Percentiles rank a stretch among this genome's conserved stretches.
Evolutionary conservation across 1,140 invertebrate species (phyloP).

Genomic region (Ditylenchus dipsaci): DNA sequence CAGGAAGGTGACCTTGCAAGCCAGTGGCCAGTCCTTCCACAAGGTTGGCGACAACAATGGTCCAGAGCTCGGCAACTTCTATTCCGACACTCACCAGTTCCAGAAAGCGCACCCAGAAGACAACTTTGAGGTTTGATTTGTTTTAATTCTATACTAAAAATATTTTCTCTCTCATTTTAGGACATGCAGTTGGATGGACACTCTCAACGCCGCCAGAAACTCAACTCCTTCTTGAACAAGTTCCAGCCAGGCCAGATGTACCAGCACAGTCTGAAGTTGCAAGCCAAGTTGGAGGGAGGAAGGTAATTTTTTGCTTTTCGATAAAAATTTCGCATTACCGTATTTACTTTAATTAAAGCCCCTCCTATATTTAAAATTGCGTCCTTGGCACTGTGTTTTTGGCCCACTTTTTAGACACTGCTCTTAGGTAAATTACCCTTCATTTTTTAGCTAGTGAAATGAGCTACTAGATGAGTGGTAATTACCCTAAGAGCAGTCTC

Average conservation of each 20-base stretch:
- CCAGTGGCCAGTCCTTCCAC: slow-evolving; percentile 19
- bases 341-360: too few relatives aligned
- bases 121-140: neutral
- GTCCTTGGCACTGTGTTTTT: too few relatives aligned
- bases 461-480: too few relatives aligned
- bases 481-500: too few relatives aligned
- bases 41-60: slow-evolving; percentile 9
- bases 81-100: slow-evolving; percentile 3
- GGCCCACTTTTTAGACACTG: too few relatives aligned
- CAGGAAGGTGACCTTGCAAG: slow-evolving; percentile 16
- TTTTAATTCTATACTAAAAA: neutral
- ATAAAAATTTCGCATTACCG: too few relatives aligned
- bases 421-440: too few relatives aligned
- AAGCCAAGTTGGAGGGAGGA: slow-evolving; percentile 16
- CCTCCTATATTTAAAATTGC: too few relatives aligned
- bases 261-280: slow-evolving; percentile 22
- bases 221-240: slow-evolving; percentile 13
- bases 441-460: too few relatives aligned
- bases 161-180: neutral
- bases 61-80: slow-evolving; percentile 24
- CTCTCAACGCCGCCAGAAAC: slow-evolving; percentile 1
- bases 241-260: slow-evolving; percentile 24
- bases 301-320: slow-evolving; percentile 5
- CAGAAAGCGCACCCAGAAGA: neutral
- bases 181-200: slow-evolving; percentile 8